These are phyloP conservation scores for Acleris cristana DNA, from an alignment of 2,888 invertebrate genomes.

Conservation along the genomic window DNA sequence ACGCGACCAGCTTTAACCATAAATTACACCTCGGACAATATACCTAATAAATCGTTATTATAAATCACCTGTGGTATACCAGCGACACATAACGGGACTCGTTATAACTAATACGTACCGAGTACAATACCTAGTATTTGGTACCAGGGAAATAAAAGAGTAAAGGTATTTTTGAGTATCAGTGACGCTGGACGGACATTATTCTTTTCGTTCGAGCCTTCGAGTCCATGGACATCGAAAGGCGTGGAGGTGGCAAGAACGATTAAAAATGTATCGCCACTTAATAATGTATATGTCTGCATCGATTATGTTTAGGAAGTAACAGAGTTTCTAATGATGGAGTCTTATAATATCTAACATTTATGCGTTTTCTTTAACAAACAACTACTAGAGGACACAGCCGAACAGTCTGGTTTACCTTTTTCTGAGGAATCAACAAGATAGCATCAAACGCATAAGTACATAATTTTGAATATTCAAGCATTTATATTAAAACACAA, in stretches of 20 bases:
- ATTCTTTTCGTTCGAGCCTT: constrained; percentile 50
- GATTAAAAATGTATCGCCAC: too few species aligned
- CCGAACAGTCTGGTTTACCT: too few species aligned
- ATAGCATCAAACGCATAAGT: too few species aligned
- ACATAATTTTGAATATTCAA: too few species aligned
- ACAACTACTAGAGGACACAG: too few species aligned
- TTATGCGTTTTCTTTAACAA: too few species aligned
- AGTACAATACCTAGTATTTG: constrained; percentile 36
- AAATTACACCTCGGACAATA: constrained; percentile 32
- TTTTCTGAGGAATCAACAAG: too few species aligned
- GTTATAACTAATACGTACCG: constrained; percentile 32
- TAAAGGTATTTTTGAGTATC: constrained; percentile 52
- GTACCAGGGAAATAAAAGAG: constrained; percentile 29
- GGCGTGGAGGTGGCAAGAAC: constrained; percentile 7
- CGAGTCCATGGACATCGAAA: constrained; percentile 15
- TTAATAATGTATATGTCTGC: background rate
- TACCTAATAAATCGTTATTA: constrained; percentile 29
- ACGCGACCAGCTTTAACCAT: constrained; percentile 15
- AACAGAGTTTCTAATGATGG: too few species aligned
- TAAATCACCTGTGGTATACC: constrained; percentile 29
- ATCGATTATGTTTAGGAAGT: background rate
- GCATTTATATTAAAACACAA: too few species aligned
- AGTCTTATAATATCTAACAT: too few species aligned
- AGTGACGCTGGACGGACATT: constrained; percentile 58
- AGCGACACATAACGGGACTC: constrained; percentile 30